Evolutionary conservation across 2,797 vertebrate genomes (phyloP).

Genomic region (Phrynocephalus vlangalii): DNA sequence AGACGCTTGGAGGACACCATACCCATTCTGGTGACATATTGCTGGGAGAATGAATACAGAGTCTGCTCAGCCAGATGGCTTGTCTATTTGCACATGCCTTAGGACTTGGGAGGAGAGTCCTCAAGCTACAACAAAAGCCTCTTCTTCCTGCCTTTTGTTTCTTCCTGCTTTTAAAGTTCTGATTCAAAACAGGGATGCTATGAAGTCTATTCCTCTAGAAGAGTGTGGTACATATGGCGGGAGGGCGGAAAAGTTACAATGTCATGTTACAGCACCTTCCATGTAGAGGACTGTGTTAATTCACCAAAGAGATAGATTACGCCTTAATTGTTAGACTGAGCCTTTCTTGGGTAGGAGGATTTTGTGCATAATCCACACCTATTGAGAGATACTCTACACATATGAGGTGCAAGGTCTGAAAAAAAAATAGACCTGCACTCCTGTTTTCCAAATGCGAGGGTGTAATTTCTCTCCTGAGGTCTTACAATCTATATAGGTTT

Average conservation of each 20-base stretch:
- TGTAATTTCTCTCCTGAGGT: background rate
- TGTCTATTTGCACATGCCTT: background rate
- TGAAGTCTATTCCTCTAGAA: background rate
- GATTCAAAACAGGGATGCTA: background rate
- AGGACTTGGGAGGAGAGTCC: background rate
- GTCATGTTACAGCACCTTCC: background rate
- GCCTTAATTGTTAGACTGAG: too few relatives aligned
- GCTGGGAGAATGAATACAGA: background rate
- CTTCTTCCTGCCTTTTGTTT: background rate
- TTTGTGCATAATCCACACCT: background rate
- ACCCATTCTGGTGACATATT: background rate
- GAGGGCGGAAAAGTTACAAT: background rate
- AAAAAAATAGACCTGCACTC: background rate
- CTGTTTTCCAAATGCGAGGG: background rate
- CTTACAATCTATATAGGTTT: constrained; percentile 28
- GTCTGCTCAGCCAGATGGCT: background rate
- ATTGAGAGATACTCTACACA: background rate
- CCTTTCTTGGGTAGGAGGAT: background rate
- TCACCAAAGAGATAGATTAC: background rate
- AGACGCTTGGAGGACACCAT: too few relatives aligned
- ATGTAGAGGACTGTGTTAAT: background rate
- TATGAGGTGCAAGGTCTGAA: background rate
- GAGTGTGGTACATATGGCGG: background rate
- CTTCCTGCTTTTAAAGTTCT: background rate
- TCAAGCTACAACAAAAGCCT: background rate